Evolutionary conservation across 1,140 invertebrate genomes (phyloP), one percentile per base, ranked within the genome.

Genomic region (Procambarus virginalis): DNA sequence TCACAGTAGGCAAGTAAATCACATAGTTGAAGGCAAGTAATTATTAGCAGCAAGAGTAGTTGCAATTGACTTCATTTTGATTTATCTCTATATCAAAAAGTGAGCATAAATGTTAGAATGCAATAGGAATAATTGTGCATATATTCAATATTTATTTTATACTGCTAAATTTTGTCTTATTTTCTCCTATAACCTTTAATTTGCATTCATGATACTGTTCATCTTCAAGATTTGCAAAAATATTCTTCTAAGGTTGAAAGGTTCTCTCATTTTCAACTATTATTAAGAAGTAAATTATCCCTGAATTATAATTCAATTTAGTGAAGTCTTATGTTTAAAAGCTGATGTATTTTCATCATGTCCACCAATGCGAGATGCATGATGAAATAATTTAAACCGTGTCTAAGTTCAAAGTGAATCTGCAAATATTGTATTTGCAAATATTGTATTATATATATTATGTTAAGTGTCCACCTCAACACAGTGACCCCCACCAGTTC

Each of bases 401-500:
- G 82, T 84, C 64, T 84, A 84, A 60, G 82, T 84, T 84, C 82
- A 84, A 84, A 84, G 82, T 84, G 64, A 45, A 60, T 84, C 64
- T 84, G 73, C 82, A 84, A 68, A 68, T 83, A 46, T 68, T 83
- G 81, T 83, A 83, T 60, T 83, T 83, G 81, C 58, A 83, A 68
- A 58, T 83, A 60, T 83, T 34, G 45, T 83, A 22, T 22, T 83
- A 49, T 34, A 83, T 83, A 68, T 83, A 68, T 83, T 34, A 34
- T 34, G 34, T 34, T 34, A 34, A 34, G 34, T 34, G 34, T 34
- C 34, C 34, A 34, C 34, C 34, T 34, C 34, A 34, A 34, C 34
- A 34, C 34, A 34, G 34, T 34, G 34, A 34, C 34, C 34, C 34
- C 34, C 34, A 34, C 34, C 34, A 34, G 34, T 34, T 34, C 34